Conservation (phyloP, 2,113 vertebrate genomes). For the Opisthocomus hoazin region DNA sequence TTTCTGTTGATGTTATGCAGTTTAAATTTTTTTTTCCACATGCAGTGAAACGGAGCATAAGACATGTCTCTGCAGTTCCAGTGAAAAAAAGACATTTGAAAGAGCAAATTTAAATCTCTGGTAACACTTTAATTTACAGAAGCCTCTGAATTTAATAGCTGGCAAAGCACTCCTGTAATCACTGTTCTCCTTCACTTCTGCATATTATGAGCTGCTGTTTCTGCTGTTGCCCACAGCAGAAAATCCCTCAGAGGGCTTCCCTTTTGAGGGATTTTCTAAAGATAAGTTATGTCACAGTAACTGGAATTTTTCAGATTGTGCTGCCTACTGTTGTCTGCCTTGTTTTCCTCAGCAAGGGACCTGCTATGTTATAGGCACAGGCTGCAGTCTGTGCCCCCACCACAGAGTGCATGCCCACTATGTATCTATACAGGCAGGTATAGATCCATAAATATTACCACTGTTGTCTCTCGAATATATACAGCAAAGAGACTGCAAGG, state of each 20-base stretch:
- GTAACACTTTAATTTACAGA: background rate
- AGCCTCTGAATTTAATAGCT: background rate
- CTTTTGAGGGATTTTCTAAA: background rate
- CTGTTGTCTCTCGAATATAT: background rate
- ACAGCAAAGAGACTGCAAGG: background rate
- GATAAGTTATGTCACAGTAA: background rate
- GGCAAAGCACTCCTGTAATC: background rate
- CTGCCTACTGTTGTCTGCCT: background rate
- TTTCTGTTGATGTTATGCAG: background rate
- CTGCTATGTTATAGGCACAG: background rate
- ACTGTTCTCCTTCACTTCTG: background rate
- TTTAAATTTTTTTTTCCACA: background rate
- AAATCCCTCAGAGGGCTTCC: background rate
- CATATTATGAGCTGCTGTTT: background rate
- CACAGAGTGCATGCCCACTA: background rate
- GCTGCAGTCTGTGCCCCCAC: background rate
- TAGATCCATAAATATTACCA: background rate
- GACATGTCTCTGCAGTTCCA: background rate
- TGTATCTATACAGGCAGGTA: background rate
- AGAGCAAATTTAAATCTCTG: background rate
- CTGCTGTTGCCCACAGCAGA: background rate
- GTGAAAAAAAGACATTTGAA: background rate
- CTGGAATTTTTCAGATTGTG: background rate
- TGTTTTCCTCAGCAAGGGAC: background rate
- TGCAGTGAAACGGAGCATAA: background rate